Percentiles rank a stretch among this genome's conserved stretches.
Conservation (phyloP, 2,113 vertebrate genomes). For the Tragelaphus scriptus region DNA sequence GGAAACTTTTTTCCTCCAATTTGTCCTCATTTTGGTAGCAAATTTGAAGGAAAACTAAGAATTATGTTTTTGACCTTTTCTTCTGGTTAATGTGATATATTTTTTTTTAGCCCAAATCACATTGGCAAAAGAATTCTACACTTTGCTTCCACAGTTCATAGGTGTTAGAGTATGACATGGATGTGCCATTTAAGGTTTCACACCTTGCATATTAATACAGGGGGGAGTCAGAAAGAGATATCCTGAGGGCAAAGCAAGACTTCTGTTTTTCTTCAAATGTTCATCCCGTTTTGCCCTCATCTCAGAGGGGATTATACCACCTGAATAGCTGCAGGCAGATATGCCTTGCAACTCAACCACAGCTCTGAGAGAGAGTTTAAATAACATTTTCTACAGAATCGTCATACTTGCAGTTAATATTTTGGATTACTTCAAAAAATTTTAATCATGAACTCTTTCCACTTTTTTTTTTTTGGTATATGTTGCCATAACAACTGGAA, state of each 20-base stretch:
- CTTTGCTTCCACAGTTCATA: background rate
- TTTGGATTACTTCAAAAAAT: constrained; percentile 55
- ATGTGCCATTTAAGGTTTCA: background rate
- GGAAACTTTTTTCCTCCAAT: background rate
- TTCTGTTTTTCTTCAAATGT: background rate
- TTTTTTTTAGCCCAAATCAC: background rate
- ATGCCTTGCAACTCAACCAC: background rate
- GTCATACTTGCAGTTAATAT: constrained; percentile 38
- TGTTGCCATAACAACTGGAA: constrained; percentile 60
- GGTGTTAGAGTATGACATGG: background rate
- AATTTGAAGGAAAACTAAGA: constrained; percentile 62
- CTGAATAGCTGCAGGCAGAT: background rate
- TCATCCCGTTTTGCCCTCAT: constrained; percentile 15
- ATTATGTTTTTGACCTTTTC: constrained; percentile 75
- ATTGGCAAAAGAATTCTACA: constrained; percentile 6
- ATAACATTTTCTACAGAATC: constrained; percentile 14
- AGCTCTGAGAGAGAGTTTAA: constrained; percentile 33
- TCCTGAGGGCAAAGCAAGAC: background rate
- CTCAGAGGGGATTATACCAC: background rate
- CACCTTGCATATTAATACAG: constrained; percentile 20
- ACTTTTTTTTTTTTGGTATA: background rate
- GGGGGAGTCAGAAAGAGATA: background rate
- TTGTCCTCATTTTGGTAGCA: constrained; percentile 37
- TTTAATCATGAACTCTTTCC: background rate
- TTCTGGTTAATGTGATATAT: constrained; percentile 50